Evolutionary conservation across 2,797 vertebrate genomes (phyloP), one percentile per base, ranked within the genome.

Genomic region (Danio albolineatus): DNA sequence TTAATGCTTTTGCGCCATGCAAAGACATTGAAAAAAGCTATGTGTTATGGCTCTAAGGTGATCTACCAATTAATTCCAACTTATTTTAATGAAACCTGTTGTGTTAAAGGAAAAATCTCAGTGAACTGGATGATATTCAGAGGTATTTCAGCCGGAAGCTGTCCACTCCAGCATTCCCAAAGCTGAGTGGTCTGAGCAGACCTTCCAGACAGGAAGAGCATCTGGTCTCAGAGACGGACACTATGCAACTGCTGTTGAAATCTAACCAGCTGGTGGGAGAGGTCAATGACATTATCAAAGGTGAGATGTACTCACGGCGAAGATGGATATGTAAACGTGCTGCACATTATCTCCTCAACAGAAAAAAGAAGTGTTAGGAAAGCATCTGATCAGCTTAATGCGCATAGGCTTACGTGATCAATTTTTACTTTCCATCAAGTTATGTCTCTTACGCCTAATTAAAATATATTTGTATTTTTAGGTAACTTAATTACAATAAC

Each of bases 101-200:
- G n/a, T 36, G 10, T 70, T 85, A 36, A 87, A 99, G 98, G 76
- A 97, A 91, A 88, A 99, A 98, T 89, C 88, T 99, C 17, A 92
- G 88, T 1, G 97, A 99, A 81, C 94, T 99, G 9, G 98, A 99
- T 89, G 95, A 97, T 83, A 96, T 99, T 81, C 96, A 97, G 83
- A 93, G 84, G 51, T 98, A 98, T 89, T 98, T 99, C 89, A 96
- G 84, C 65, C 89, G 88, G 84, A 99, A 99, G 89, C 92, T 99
- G 83, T 90, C 90, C 21, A 90, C 90, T 74, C 91, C 93, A 10
- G 84, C 91, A 3, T 91, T 95, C 66, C 91, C 93, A 0, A 78
- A 90, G 70, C 19, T 82, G 51, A 76, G 78, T 19, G 88, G 93
- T 0, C 86, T 80, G 13, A 84, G 77, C 19, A 19, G 38, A 6